phyloP scores from a whole-genome alignment of 2,113 vertebrate species.

The Hypanus sabinus region DNA sequence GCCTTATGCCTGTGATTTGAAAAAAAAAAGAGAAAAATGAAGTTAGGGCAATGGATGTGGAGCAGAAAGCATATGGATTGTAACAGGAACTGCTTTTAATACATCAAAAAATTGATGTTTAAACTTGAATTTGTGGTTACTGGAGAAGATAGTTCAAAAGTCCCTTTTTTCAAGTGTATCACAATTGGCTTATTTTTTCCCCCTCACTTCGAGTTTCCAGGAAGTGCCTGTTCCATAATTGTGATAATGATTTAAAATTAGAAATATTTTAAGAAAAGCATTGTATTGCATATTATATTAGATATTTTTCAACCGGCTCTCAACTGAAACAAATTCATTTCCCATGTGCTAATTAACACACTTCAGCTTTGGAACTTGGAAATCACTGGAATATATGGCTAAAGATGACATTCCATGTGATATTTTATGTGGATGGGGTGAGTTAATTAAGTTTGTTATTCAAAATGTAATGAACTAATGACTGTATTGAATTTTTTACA shows the following conservation, averaged over 20 bases:
- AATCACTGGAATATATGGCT: not conserved
- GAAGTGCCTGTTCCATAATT: not conserved
- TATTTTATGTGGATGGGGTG: not conserved
- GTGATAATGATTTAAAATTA: not conserved
- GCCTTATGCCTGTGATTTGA: not conserved
- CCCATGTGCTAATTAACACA: not conserved
- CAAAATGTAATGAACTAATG: not conserved
- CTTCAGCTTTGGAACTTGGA: not conserved
- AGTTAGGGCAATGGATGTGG: not conserved
- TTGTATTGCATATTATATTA: no score
- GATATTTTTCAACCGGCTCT: no score
- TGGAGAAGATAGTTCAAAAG: not conserved
- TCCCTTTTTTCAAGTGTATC: not conserved
- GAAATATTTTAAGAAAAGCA: no score
- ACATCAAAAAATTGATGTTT: not conserved
- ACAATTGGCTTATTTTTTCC: not conserved
- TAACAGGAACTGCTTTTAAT: not conserved
- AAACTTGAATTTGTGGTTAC: not conserved
- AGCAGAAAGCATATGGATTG: not conserved
- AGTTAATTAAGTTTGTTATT: not conserved
- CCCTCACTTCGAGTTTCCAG: not conserved
- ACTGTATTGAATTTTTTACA: slow-evolving; percentile 47
- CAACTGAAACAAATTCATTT: no score
- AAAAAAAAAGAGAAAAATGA: not conserved
- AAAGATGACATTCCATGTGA: no score